A percentile compares a stretch with the other conserved stretches of the same genome.
Evolutionary conservation across 2,797 vertebrate genomes (phyloP).

Genomic region (Sitta carolinensis): DNA sequence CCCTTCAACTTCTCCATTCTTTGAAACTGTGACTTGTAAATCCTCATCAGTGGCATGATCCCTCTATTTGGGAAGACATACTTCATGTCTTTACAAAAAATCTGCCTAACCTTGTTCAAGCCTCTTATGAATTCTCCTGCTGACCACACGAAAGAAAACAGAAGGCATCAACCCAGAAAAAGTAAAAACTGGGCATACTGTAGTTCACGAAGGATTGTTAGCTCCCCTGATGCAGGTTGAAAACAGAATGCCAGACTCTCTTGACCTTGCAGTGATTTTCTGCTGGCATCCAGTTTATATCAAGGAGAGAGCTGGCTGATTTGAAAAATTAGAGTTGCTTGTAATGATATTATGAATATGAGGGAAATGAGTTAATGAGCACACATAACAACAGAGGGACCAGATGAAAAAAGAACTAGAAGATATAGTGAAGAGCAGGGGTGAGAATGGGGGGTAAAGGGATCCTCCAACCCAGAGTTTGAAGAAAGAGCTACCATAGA

Average conservation of each 20-base stretch:
- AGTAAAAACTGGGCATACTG: neutral
- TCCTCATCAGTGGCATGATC: neutral
- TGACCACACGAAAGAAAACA: neutral
- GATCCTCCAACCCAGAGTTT: neutral
- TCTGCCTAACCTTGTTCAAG: neutral
- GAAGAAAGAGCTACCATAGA: neutral
- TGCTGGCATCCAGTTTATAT: neutral
- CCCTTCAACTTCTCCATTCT: neutral
- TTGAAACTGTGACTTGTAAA: neutral
- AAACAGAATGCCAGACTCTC: neutral
- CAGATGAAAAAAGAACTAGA: neutral
- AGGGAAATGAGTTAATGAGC: neutral
- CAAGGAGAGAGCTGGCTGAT: neutral
- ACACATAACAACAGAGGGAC: fast-evolving
- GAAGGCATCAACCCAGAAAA: neutral
- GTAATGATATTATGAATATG: neutral
- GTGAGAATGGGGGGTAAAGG: neutral
- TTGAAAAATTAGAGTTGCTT: neutral
- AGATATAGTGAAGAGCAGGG: neutral
- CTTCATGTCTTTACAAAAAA: neutral
- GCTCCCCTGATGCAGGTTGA: neutral
- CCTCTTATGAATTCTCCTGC: neutral
- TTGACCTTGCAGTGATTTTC: neutral
- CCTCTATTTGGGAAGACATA: neutral
- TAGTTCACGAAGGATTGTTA: neutral